Base-by-base conservation (phyloP, 2,797 vertebrate genomes). In the Chanos chanos region DNA sequence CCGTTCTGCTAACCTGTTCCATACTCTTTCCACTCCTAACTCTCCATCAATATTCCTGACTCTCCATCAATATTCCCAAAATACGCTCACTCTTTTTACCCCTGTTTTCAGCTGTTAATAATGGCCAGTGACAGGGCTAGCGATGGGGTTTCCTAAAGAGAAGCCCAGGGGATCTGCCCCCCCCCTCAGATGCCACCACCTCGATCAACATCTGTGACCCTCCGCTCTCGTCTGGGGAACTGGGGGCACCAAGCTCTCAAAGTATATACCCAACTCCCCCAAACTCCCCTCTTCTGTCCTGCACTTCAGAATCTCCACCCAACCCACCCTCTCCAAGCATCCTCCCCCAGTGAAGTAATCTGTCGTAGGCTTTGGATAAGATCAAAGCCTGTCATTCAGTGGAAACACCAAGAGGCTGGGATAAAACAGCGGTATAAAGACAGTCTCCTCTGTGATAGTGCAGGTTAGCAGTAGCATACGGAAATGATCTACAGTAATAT, bases 191-290 rank as follows among this genome's bases (percentile, higher is more conserved):
- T 76, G 64, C 72, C 72, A 82, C 76, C 75, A 66, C 70, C 72
- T 70, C 57, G 2, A 68, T 64, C 76, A 77, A 81, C 78, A 82
- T 81, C 64, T 72, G 74, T 63, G 67, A 72, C 43, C 60, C 67
- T 81, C 68, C 69, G 55, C 82, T 78, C 78, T 80, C 77, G 80
- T 82, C 82, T 71, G 52, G 1, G 72, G 88, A 89, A 89, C 86
- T 84, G 74, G 82, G 84, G 86, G 89, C 85, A 89, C 75, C 72
- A 60, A 73, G 73, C 66, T 59, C 59, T n/a, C n/a, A n/a, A n/a
- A n/a, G 25, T 64, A 73, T 70, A 75, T 81, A 67, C 66, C 68
- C 71, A 57, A 64, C 70, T 73, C 47, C 41, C 44, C 36, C 43
- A 43, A 57, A 44, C 40, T 43, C 39, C 18, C 52, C 54, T 41